Evolutionary conservation across 53 echinoderm and acorn worm species (phyloP), one percentile per base, ranked within the genome.

Genomic region (Echinarachnius parma): DNA sequence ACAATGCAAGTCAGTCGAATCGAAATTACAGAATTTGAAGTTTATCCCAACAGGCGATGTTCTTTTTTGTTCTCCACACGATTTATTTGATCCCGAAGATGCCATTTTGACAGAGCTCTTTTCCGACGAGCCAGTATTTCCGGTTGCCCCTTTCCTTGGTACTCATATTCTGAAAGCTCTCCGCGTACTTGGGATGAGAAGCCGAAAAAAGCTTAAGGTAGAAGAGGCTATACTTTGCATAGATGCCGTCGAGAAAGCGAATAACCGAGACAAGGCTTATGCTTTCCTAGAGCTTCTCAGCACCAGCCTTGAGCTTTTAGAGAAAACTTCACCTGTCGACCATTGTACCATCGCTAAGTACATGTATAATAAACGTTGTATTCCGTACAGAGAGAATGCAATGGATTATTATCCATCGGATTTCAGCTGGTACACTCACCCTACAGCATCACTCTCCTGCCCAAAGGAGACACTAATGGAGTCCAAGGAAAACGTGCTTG

Each of bases 61-160:
- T 2, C 30, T 55, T 14, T 14, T 57, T 16, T 25, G 42, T n/a
- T 68, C 69, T 16, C 82, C 82, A 4, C 19, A 15, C 15, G 89
- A 82, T 5, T 46, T 88, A 22, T 80, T 86, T 71, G 77, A 82
- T 18, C 86, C 89, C 21, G 55, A 27, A n/a, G 68, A 80, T n/a
- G 21, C n/a, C 4, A 77, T 69, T 9, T 57, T 68, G 13, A 34
- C 61, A 4, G 11, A 42, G 11, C 59, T 93, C 24, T 80, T 89
- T 42, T 25, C 14, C 18, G 64, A 31, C 26, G 3, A 46, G 30
- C 34, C 48, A 31, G 55, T 81, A 31, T 89, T 93, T 72, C 93
- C 93, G 44, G 24, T 25, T 0, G 55, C 44, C 14, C 10, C 9
- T 18, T 83, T 64, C 24, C 19, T 52, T 33, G 30, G 28, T 14